Base-by-base conservation (phyloP, 1,140 invertebrate species). In the Drosophila chauvacae region DNA sequence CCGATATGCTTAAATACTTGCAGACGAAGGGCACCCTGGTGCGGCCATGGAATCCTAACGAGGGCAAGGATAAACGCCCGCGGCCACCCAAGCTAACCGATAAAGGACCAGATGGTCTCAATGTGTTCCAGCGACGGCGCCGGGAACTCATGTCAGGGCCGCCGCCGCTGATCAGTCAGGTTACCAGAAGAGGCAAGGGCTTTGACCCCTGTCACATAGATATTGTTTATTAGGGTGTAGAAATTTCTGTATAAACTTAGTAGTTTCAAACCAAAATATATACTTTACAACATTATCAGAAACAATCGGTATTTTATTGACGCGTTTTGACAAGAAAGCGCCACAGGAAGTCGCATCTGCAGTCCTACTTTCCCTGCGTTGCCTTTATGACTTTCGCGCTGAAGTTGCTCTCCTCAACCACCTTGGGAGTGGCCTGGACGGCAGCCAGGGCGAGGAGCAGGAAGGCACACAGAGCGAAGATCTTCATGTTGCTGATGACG, bases 1-100 rank as follows among this genome's bases (percentile, higher is more conserved):
- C 37, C 7, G 26, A 84, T 6, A 90, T 84, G 83, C 48, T 87
- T n/a, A 60, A 78, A 10, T 82, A 82, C 26, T 23, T 86, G n/a
- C 45, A 74, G 23, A 18, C 35, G 5, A 42, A 61, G 35, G 76
- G 59, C 10, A 71, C 61, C 0, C 30, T 79, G 4, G 3, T 3
- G 6, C 69, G 60, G 4, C 76, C 76, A 16, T 79, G 60, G 56
- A 79, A 79, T 26, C 23, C 66, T 2, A 28, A 37, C 18, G 75
- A 72, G 5, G 60, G 66, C 57, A 73, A 78, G 44, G 61, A 61
- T 23, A 68, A 7, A 6, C n/a, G 66, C 0, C 47, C 44, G 0
- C 33, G 23, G 3, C 45, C 13, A 33, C 6, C 20, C 45, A 47
- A 33, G 33, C 10, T 33, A 33, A 33, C 0, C 10, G 33, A 11